Conservation (phyloP, 2,797 vertebrate genomes). For the Acrossocheilus fasciatus region DNA sequence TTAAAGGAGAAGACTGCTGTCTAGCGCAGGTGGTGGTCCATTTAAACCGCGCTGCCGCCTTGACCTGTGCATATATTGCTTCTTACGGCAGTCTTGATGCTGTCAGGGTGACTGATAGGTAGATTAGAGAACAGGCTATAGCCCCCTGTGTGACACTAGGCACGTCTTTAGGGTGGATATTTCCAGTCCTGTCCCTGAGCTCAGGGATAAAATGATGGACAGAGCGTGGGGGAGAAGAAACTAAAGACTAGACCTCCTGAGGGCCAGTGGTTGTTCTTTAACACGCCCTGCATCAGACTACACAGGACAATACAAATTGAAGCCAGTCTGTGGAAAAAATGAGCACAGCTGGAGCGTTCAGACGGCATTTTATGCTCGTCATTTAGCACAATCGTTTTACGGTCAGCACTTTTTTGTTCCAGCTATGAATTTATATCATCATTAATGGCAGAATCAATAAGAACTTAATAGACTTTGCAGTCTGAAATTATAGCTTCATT, state of each 20-base stretch:
- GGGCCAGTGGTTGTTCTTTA: constrained; percentile 38
- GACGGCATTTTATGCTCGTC: constrained; percentile 77
- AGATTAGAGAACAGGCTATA: constrained; percentile 61
- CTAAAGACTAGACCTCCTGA: neutral
- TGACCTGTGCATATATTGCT: constrained; percentile 54
- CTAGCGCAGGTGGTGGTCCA: constrained; percentile 22
- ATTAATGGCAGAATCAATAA: constrained; percentile 84
- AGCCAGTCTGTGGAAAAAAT: neutral
- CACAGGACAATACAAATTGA: constrained; percentile 11
- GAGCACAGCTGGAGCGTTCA: constrained; percentile 28
- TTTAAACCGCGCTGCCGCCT: constrained; percentile 34
- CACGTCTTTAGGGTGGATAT: constrained; percentile 38
- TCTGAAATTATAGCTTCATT: constrained; percentile 59
- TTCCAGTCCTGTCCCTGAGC: constrained; percentile 42
- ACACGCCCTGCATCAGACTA: constrained; percentile 19
- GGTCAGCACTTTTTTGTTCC: constrained; percentile 80
- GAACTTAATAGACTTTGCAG: constrained; percentile 79
- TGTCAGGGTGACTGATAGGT: constrained; percentile 61
- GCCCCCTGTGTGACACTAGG: constrained; percentile 50
- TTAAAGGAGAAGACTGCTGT: constrained; percentile 36
- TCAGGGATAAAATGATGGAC: constrained; percentile 21
- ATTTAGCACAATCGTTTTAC: constrained; percentile 80
- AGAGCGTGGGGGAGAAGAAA: constrained; percentile 23
- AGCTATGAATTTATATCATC: constrained; percentile 84
- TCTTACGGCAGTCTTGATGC: constrained; percentile 55